phyloP scores from a whole-genome alignment of 2,888 invertebrate genomes.

The Phalera bucephala region DNA sequence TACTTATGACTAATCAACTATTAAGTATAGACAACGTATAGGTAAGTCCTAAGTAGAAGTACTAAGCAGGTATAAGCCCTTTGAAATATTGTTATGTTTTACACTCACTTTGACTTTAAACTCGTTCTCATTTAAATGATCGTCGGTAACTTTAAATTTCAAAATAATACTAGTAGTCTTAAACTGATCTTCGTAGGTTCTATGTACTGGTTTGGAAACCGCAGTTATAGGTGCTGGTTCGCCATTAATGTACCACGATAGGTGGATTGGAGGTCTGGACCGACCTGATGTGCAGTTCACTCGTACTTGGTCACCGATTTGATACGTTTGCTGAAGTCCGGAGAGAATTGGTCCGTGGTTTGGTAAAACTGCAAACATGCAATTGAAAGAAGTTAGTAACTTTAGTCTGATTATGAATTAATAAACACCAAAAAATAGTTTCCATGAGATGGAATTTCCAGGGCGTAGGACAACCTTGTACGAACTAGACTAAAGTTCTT shows the following conservation, averaged over 20 bases:
- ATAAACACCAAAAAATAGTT: too few relatives aligned
- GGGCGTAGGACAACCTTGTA: too few relatives aligned
- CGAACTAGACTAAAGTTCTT: too few relatives aligned
- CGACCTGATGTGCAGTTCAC: conserved; percentile 90
- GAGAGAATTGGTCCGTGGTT: conserved; percentile 88
- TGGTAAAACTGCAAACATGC: conserved; percentile 90
- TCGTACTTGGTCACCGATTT: conserved; percentile 87
- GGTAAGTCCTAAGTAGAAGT: too few relatives aligned
- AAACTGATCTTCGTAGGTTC: conserved; percentile 68
- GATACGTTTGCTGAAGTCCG: conserved; percentile 88
- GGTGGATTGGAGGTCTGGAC: conserved; percentile 88
- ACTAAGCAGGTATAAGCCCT: too few relatives aligned
- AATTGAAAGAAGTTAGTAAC: too few relatives aligned
- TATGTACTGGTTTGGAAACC: conserved; percentile 31
- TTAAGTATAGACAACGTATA: too few relatives aligned
- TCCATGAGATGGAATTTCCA: too few relatives aligned
- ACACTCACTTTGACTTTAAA: conserved; percentile 87
- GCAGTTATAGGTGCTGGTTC: conserved; percentile 82
- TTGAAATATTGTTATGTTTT: neutral
- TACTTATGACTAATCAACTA: too few relatives aligned
- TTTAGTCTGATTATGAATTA: too few relatives aligned
- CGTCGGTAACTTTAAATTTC: conserved; percentile 87
- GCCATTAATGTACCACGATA: conserved; percentile 92
- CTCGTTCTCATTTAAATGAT: conserved; percentile 89
- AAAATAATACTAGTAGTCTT: conserved; percentile 87